phyloP scores from a whole-genome alignment of 2,797 vertebrate genomes.

The Myotis planiceps region DNA sequence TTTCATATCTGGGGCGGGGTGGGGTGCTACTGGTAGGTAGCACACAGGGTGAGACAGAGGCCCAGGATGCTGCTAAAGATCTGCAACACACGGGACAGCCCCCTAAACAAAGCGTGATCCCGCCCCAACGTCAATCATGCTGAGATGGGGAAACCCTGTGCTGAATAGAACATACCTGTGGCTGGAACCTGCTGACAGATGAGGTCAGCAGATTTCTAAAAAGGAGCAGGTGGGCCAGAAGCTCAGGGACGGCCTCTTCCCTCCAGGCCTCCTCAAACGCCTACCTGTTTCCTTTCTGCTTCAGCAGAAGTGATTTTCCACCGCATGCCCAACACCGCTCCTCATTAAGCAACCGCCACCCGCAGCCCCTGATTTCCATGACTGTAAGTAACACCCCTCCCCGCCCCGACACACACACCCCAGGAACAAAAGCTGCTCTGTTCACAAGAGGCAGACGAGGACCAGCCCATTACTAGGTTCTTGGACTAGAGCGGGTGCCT shows the following conservation, averaged over 20 bases:
- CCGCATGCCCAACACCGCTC: not conserved
- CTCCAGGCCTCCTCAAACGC: not conserved
- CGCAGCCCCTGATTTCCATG: not conserved
- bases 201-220: not conserved
- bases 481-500: not conserved
- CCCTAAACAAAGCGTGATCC: not conserved
- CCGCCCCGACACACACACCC: not conserved
- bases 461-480: not conserved
- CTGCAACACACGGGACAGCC: rapidly evolving
- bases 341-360: not conserved
- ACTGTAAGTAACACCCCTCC: not conserved
- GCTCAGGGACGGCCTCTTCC: not conserved
- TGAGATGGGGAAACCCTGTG: not conserved
- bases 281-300: not conserved
- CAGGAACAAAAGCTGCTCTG: not conserved
- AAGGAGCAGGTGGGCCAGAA: not conserved
- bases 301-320: not conserved
- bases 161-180: not conserved
- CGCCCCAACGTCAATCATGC: rapidly evolving
- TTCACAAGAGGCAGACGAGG: not conserved
- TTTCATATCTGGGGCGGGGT: not conserved
- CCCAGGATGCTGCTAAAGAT: not conserved
- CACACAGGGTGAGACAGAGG: not conserved
- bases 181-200: not conserved
- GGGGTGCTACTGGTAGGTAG: not conserved